phyloP scores from a whole-genome alignment of 2,888 invertebrate genomes.

The Phlogophora meticulosa region DNA sequence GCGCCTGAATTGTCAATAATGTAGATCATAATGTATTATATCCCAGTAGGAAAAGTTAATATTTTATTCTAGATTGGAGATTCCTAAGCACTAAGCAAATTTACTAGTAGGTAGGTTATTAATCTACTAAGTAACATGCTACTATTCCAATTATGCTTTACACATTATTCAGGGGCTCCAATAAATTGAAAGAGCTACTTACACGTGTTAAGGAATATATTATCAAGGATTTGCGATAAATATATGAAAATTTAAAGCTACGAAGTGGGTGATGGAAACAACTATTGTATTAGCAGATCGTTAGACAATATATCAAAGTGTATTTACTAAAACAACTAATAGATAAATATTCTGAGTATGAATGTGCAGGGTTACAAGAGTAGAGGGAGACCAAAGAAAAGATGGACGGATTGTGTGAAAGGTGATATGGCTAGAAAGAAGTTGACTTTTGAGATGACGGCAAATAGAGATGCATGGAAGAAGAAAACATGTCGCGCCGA shows the following conservation, averaged over 20 bases:
- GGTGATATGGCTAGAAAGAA: too few relatives aligned
- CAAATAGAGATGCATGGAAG: too few relatives aligned
- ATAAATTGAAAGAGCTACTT: conserved; percentile 12
- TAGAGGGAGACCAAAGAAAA: too few relatives aligned
- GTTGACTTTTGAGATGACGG: too few relatives aligned
- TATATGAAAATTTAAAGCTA: conserved; percentile 5
- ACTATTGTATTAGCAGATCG: background rate
- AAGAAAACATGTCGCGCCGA: too few relatives aligned
- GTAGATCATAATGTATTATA: conserved; percentile 3
- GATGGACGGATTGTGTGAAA: too few relatives aligned
- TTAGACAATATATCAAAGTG: background rate
- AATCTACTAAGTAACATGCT: background rate
- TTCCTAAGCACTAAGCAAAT: background rate
- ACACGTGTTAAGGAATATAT: conserved; percentile 13
- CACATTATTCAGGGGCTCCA: conserved; percentile 30
- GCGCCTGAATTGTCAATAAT: background rate
- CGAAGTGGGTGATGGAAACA: background rate
- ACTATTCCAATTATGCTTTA: conserved; percentile 14
- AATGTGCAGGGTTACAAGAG: too few relatives aligned
- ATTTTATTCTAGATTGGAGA: background rate
- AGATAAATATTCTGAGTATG: too few relatives aligned
- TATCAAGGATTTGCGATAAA: conserved; percentile 10
- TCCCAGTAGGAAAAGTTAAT: background rate
- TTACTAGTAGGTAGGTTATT: background rate
- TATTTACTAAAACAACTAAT: background rate